Base-by-base conservation (phyloP, 2,888 invertebrate species). In the Diloba caeruleocephala region DNA sequence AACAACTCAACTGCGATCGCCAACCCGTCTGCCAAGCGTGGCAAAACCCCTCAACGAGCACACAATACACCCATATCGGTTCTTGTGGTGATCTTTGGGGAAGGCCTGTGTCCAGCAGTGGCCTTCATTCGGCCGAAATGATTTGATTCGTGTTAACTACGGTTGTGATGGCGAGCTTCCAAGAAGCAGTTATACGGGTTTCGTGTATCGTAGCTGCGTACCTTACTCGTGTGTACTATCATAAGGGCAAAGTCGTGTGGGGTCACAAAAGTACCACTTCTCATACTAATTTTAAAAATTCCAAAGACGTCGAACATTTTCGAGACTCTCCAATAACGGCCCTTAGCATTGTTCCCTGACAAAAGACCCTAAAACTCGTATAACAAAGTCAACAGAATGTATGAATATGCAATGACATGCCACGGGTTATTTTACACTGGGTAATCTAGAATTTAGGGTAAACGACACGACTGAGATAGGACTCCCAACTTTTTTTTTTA, bases 381-480 rank as follows among this genome's bases (percentile, higher is more conserved):
- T 17, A 58, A 64, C 57, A 52, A 58, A 72, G 70, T 60, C 53
- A 60, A 57, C 38, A 50, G 48, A 46, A 50, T 36, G 31, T 65
- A 65, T 71, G 70, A 71, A 71, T 71, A 71, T 71, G 55, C 73
- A 72, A 58, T 33, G 70, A 34, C 57, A 58, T 69, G 61, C 9
- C 44, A 57, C 44, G 34, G 46, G 42, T 51, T 38, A 51, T 25
- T 58, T 36, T 34, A 48, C 10, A 32, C 34, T 51, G 4, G 23
- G 29, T 49, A 41, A 21, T 28, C 26, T 55, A 41, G 31, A 41
- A 50, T 54, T 48, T 58, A 32, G 9, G 0, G 29, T 12, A 29
- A 12, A 53, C 29, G 53, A 59, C 26, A 48, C 48, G 54, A 21
- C 19, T 29, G 8, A 17, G 17, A 17, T 2, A 17, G 17, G 2